A percentile compares a stretch with the other conserved stretches of the same genome.
Conservation (phyloP, 2,888 invertebrate genomes). For the Carcina quercana region DNA sequence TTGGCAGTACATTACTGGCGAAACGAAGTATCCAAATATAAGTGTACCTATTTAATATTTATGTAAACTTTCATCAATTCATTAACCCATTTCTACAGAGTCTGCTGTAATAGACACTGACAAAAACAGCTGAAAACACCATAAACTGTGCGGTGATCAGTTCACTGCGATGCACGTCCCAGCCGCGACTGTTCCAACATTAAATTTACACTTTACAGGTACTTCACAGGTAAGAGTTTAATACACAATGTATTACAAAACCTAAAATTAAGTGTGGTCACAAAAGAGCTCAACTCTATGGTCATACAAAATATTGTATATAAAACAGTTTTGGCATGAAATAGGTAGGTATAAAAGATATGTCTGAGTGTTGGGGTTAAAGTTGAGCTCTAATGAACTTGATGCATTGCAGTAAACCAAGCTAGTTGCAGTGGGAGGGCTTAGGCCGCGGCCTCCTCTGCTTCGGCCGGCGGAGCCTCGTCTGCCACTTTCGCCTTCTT, state of each 20-base stretch:
- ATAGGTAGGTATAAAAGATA: conserved; percentile 38
- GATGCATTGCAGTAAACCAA: conserved; percentile 73
- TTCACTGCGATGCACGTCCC: conserved; percentile 66
- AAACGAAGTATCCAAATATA: conserved; percentile 44
- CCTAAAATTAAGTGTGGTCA: conserved; percentile 58
- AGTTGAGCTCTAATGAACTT: conserved; percentile 65
- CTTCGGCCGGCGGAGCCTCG: conserved; percentile 71
- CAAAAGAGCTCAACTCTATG: conserved; percentile 63
- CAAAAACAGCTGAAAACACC: conserved; percentile 62
- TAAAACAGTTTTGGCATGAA: conserved; percentile 44
- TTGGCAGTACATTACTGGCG: conserved; percentile 70
- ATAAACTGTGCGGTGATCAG: conserved; percentile 45
- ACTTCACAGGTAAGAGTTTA: conserved; percentile 69
- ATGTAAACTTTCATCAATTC: conserved; percentile 53
- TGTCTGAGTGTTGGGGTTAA: conserved; percentile 34
- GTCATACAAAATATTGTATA: conserved; percentile 31
- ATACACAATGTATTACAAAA: conserved; percentile 61
- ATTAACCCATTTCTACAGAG: conserved; percentile 46
- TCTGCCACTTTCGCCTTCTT: conserved; percentile 83
- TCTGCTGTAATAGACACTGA: conserved; percentile 56
- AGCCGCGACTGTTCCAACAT: conserved; percentile 45
- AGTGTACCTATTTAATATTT: conserved; percentile 27
- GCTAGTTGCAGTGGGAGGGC: conserved; percentile 25
- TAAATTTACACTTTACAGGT: conserved; percentile 72
- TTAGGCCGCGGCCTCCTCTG: conserved; percentile 76